Conservation (phyloP, 2,113 vertebrate genomes). For the Anas platyrhynchos region DNA sequence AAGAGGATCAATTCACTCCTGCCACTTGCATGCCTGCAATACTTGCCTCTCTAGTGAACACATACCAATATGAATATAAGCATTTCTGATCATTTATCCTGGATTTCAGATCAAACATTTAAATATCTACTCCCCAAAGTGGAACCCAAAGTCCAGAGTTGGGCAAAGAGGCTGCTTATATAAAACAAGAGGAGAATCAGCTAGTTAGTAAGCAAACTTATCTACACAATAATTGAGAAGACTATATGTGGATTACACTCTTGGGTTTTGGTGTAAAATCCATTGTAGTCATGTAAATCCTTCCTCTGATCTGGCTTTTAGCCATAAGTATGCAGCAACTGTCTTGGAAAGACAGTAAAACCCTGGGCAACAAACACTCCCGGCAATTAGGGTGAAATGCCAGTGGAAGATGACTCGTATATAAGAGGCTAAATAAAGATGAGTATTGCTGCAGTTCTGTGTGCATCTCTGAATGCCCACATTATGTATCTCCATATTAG, state of each 20-base stretch:
- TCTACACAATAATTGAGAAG: background rate
- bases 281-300: background rate
- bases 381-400: constrained; percentile 6
- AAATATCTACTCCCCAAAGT: background rate
- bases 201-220: background rate
- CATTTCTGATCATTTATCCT: background rate
- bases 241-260: background rate
- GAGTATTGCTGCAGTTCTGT: constrained; percentile 6
- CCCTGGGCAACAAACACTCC: background rate
- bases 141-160: background rate
- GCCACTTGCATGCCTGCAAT: background rate
- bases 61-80: background rate
- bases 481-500: constrained; percentile 12
- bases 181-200: background rate
- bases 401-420: background rate
- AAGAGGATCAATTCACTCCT: background rate
- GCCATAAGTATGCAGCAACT: background rate
- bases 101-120: background rate
- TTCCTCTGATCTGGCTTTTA: background rate
- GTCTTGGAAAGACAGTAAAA: constrained; percentile 2
- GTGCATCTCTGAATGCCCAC: constrained; percentile 41
- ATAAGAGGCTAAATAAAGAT: constrained; percentile 14
- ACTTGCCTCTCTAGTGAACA: background rate
- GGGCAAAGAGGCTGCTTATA: background rate
- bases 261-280: constrained; percentile 11